phyloP scores from a whole-genome alignment of 2,113 vertebrate species.

The Dromaius novaehollandiae region DNA sequence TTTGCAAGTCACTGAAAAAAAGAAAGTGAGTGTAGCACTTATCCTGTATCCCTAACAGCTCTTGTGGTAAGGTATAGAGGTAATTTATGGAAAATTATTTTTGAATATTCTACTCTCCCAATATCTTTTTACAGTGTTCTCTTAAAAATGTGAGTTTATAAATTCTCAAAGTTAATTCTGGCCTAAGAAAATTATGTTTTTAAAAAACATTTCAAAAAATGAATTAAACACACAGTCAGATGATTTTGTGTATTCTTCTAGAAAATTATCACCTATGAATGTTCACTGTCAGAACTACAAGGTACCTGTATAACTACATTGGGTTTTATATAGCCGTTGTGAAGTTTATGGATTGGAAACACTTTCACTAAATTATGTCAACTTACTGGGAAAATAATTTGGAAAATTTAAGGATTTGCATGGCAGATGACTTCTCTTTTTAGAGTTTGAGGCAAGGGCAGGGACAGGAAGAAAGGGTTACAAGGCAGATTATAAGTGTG shows the following conservation, averaged over 20 bases:
- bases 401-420: slow-evolving; percentile 14
- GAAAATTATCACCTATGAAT: not conserved
- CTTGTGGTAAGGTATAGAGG: not conserved
- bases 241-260: not conserved
- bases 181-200: not conserved
- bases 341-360: slow-evolving; percentile 18
- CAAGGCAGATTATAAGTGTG: not conserved
- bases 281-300: not conserved
- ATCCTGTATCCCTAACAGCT: not conserved
- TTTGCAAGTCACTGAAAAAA: not conserved
- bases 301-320: not conserved
- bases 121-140: not conserved
- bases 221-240: not conserved
- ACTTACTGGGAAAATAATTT: slow-evolving; percentile 11
- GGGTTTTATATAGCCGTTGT: not conserved
- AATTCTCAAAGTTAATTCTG: not conserved
- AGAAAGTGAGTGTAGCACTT: not conserved
- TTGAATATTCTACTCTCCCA: not conserved
- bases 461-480: slow-evolving; percentile 5
- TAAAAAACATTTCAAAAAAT: not conserved
- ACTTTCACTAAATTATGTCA: not conserved
- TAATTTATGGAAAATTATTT: not conserved
- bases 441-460: not conserved
- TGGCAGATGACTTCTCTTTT: not conserved
- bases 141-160: not conserved